phyloP scores from a whole-genome alignment of 2,113 vertebrate species.

The Calyptomena viridis region DNA sequence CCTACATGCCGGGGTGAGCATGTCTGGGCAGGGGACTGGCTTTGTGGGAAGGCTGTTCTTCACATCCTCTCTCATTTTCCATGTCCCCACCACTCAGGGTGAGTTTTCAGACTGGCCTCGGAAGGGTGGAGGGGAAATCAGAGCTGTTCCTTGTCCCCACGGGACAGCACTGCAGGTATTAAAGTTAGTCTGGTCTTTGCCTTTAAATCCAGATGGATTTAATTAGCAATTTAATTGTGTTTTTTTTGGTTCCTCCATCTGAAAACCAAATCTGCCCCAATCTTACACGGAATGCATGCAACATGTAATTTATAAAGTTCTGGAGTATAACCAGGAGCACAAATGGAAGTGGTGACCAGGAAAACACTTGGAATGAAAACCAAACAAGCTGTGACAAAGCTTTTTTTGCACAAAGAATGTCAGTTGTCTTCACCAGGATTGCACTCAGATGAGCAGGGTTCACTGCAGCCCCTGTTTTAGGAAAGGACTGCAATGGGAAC shows the following conservation, averaged over 20 bases:
- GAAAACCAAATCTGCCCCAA: not conserved
- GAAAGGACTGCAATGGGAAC: not conserved
- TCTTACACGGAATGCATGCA: not conserved
- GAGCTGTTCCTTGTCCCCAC: not conserved
- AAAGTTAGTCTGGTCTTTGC: not conserved
- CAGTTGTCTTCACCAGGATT: not conserved
- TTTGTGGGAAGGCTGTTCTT: not conserved
- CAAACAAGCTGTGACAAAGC: not conserved
- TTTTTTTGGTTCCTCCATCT: not conserved
- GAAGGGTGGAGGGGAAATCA: conserved; percentile 42
- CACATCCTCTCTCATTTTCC: not conserved
- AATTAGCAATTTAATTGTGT: not conserved
- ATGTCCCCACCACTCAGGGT: not conserved
- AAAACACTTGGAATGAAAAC: not conserved
- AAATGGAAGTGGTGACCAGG: not conserved
- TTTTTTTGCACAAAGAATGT: not conserved
- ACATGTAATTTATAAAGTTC: not conserved
- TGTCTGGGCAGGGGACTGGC: not conserved
- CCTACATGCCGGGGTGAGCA: not conserved
- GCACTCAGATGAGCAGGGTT: not conserved
- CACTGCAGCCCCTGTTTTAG: not conserved
- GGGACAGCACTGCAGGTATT: not conserved
- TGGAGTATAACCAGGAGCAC: not conserved
- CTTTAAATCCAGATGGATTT: conserved; percentile 43
- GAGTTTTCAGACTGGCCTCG: not conserved